Evolutionary conservation across 2,113 vertebrate species (phyloP), one percentile per base, ranked within the genome.

Genomic region (Puma concolor): DNA sequence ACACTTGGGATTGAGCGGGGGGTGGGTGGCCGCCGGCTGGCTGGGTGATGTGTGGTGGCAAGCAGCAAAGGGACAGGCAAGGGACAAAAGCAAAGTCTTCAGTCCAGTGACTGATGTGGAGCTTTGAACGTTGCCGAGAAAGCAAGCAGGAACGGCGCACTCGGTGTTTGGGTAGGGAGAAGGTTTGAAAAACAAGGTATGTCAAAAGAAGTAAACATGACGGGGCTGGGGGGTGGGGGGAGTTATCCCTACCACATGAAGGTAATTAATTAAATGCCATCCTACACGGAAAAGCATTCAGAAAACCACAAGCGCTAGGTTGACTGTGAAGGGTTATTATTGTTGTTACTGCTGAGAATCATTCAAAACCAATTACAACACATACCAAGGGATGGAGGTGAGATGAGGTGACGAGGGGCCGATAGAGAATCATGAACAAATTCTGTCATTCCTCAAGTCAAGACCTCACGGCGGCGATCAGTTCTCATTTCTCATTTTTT

Each of bases 371-470:
- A 79, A 14, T 64, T 92, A 85, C 10, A 67, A 48, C 64, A 66
- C 16, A 64, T 19, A 25, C 88, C 74, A 66, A 92, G 38, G 16
- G 67, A 36, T 29, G 29, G 44, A 89, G 50, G 44, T 66, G 82
- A 94, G 69, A 86, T 41, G 72, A 89, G 33, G 33, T 89, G 66
- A 72, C 25, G 36, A 79, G 69, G 44, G 67, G 52, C 52, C 91
- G 60, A 50, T 38, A 82, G 86, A 90, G 54, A 95, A 66, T 67
- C 36, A 83, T 90, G 93, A 96, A 84, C 86, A 86, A 77, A 88
- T 97, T 52, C 94, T n/a, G 71, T 84, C 92, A 91, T 95, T 97
- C 60, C 85, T 91, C 54, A 97, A 96, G 81, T 81, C 44, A 76
- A 94, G 71, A 67, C 48, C 31, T 96, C 77, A 79, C 25, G 1